Evolutionary conservation across 2,797 vertebrate genomes (phyloP), one percentile per base, ranked within the genome.

Genomic region (Helostoma temminkii): DNA sequence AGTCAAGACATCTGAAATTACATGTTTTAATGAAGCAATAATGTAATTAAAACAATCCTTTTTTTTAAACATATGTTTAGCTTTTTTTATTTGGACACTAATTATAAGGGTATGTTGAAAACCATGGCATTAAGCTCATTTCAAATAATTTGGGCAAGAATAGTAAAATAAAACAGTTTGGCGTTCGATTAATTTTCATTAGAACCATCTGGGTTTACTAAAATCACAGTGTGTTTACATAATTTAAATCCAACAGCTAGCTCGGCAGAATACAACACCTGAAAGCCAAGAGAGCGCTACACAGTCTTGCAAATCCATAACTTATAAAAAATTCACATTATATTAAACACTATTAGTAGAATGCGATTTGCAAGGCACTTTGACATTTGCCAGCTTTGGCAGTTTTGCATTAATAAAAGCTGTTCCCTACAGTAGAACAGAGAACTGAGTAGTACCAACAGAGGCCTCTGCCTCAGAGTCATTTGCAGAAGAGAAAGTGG

Each of bases 381-480:
- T 9, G 34, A 55, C 39, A 55, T 59, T 46, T 48, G 21, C 18
- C 19, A 24, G 5, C 46, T 42, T 37, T 32, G 43, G 49, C 28
- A 15, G 2, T 34, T 34, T 37, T 15, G 18, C 21, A 16, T 68
- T 22, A 57, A 49, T 62, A 63, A 66, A 74, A 28, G 2, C 47
- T 67, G 21, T 36, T 46, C 16, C 43, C 52, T 57, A 37, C 6
- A 59, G 25, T n/a, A 7, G 42, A 71, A 54, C 24, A 36, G 4
- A 19, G 37, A 80, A 77, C 71, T 32, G 74, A 41, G 37, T 34
- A 78, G 78, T 43, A 34, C 53, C 76, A 71, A 77, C 74, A 78
- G 30, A 66, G 58, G 58, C 46, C 58, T 32, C 34, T 46, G 48
- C 43, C 39, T 60, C 55, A 37, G 60, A 70, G 45, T 64, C 32